Conservation (phyloP, 2,888 invertebrate species). For the Lordiphosa andalusiaca region DNA sequence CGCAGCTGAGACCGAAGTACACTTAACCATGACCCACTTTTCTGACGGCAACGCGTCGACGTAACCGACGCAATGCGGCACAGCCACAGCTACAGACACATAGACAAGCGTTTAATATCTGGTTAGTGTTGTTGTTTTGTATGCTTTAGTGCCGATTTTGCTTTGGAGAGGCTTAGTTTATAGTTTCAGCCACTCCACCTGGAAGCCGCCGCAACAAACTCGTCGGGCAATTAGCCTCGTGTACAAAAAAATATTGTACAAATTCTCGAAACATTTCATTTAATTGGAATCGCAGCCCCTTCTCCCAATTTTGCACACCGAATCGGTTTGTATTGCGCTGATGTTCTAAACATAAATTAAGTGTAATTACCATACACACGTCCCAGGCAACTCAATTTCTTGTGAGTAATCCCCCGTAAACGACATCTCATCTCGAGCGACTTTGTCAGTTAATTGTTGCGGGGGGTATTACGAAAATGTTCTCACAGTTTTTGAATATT, state of each 20-base stretch:
- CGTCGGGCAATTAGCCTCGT: conserved; percentile 3
- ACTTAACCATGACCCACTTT: conserved; percentile 69
- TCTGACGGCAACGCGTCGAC: conserved; percentile 22
- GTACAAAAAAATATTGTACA: conserved; percentile 2
- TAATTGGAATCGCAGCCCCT: no score
- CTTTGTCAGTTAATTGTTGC: conserved; percentile 51
- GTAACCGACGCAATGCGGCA: conserved; percentile 24
- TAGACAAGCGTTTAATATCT: conserved; percentile 13
- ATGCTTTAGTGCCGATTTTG: conserved; percentile 17
- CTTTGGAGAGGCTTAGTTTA: conserved; percentile 21
- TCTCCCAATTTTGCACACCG: conserved; percentile 10
- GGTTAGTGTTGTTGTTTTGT: conserved; percentile 15
- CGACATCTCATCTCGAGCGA: conserved; percentile 43
- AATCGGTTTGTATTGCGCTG: conserved; percentile 26
- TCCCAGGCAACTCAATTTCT: conserved; percentile 8
- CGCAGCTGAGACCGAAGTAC: conserved; percentile 56
- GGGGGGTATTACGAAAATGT: conserved; percentile 52
- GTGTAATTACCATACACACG: conserved; percentile 42
- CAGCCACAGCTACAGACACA: neutral
- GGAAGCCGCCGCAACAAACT: neutral
- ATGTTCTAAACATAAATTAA: conserved; percentile 56
- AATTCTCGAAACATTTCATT: conserved; percentile 6
- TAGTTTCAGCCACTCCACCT: neutral
- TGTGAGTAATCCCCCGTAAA: conserved; percentile 38
- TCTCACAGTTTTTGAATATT: conserved; percentile 53